A percentile compares a stretch with the other conserved stretches of the same genome.
phyloP scores from a whole-genome alignment of 2,797 vertebrate species.

The Gouania willdenowi region DNA sequence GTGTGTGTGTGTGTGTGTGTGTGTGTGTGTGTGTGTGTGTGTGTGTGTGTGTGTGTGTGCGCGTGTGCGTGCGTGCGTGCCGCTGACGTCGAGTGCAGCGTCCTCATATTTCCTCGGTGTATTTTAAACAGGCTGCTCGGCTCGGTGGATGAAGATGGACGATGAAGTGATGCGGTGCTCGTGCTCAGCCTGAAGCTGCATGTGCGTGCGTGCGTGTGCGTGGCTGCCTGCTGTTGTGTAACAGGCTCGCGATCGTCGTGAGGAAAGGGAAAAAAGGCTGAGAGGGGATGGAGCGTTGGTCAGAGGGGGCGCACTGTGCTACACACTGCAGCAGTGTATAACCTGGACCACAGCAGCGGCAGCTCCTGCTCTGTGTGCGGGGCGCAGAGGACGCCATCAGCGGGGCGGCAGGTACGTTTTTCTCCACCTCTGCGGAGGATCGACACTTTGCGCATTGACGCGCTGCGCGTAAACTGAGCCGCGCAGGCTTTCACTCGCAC shows the following conservation, averaged over 20 bases:
- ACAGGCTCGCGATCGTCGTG: conserved; percentile 30
- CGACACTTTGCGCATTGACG: conserved; percentile 43
- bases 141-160: conserved; percentile 1
- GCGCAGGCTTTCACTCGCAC: not conserved
- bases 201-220: too few species aligned
- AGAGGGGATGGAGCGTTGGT: conserved; percentile 48
- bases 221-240: conserved; percentile 40
- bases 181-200: not conserved
- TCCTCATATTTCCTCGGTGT: conserved; percentile 27
- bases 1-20: too few species aligned
- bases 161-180: not conserved
- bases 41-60: too few species aligned
- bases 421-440: not conserved
- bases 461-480: conserved; percentile 33
- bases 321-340: conserved; percentile 18
- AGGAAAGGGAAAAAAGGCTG: conserved; percentile 46
- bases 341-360: too few species aligned
- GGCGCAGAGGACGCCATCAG: conserved; percentile 51
- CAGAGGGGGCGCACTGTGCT: conserved; percentile 54
- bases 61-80: too few species aligned
- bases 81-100: conserved; percentile 38
- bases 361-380: too few species aligned
- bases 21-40: too few species aligned
- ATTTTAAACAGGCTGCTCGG: conserved; percentile 8
- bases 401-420: conserved; percentile 51